A percentile compares a stretch with the other conserved stretches of the same genome.
Conservation (phyloP, 2,797 vertebrate species). For the Sebastolobus alascanus region DNA sequence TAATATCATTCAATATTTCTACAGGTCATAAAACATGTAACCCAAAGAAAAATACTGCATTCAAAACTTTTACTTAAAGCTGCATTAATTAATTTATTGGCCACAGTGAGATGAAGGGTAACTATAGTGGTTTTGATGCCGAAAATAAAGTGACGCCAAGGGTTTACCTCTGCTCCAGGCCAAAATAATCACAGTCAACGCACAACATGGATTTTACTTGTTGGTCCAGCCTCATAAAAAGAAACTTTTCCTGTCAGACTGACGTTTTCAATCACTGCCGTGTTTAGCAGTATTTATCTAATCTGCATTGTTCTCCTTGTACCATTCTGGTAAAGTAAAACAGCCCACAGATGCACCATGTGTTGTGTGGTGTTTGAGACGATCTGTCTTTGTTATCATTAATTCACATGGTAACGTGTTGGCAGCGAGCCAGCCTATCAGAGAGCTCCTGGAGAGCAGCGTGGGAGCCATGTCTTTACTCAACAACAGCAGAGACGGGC, state of each 20-base stretch:
- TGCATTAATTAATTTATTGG: no score
- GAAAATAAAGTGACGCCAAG: no score
- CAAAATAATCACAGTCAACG: not conserved
- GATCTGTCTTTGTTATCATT: conserved; percentile 33
- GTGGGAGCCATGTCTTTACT: conserved; percentile 38
- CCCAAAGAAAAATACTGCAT: no score
- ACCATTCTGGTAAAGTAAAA: conserved; percentile 9
- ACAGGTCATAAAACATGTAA: no score
- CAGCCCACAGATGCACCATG: conserved; percentile 8
- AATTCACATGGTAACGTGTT: conserved; percentile 48
- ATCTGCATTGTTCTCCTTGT: not conserved
- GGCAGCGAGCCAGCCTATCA: conserved; percentile 49
- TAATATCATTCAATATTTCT: no score
- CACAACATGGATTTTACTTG: not conserved
- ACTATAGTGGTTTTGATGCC: no score
- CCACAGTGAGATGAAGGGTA: no score
- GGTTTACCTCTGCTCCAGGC: no score
- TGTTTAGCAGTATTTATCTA: not conserved
- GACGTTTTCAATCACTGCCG: not conserved
- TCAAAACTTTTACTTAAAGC: no score
- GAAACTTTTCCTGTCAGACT: not conserved
- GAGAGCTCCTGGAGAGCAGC: conserved; percentile 33
- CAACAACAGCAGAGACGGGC: conserved; percentile 12
- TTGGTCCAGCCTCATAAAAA: not conserved
- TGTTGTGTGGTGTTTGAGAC: conserved; percentile 9